These are phyloP conservation scores for Cynopterus brachyotis DNA, from an alignment of 2,113 vertebrate genomes.

Conservation along the genomic window DNA sequence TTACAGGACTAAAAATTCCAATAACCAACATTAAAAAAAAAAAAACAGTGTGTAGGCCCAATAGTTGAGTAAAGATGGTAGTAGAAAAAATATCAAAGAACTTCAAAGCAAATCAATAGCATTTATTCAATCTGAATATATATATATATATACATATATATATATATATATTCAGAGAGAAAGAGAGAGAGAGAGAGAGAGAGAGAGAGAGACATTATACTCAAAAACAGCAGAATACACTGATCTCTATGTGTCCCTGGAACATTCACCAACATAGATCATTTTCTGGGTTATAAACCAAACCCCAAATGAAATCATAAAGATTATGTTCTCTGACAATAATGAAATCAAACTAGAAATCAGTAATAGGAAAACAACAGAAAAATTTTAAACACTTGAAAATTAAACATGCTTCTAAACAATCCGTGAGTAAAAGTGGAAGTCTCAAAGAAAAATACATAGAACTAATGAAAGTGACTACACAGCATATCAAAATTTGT, in stretches of 20 bases:
- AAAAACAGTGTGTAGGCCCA: neutral
- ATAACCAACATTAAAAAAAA: neutral
- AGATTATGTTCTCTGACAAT: neutral
- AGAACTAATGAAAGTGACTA: neutral
- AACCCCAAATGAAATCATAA: neutral
- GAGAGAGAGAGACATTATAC: neutral
- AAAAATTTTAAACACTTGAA: neutral
- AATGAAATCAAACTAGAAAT: neutral
- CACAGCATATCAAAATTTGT: neutral
- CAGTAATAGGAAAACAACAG: neutral
- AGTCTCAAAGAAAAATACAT: neutral
- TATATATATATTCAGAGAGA: too few species aligned
- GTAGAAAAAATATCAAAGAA: neutral
- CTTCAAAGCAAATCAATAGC: neutral
- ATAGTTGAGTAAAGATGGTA: too few species aligned
- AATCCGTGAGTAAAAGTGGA: neutral
- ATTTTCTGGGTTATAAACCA: neutral
- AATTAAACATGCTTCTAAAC: too few species aligned
- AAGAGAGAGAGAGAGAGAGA: too few species aligned
- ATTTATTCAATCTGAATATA: neutral
- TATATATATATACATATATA: neutral
- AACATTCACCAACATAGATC: neutral
- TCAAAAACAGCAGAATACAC: neutral
- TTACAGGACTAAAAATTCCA: neutral
- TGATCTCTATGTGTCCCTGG: neutral